phyloP scores from a whole-genome alignment of 2,113 vertebrate species.

The Alectura lathami region DNA sequence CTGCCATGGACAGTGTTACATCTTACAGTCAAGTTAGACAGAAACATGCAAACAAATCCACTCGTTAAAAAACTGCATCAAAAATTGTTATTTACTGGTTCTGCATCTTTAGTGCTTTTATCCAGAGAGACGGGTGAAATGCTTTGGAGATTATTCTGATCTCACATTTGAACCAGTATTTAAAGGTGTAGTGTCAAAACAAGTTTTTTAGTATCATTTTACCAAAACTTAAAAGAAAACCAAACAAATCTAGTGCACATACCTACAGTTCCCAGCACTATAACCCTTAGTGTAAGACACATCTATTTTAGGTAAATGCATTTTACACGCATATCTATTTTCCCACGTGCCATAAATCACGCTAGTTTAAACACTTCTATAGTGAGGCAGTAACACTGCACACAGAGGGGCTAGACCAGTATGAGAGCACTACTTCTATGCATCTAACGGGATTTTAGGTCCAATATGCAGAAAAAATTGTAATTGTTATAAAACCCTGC shows the following conservation, averaged over 20 bases:
- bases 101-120: not conserved
- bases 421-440: not conserved
- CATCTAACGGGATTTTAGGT: not conserved
- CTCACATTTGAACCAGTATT: not conserved
- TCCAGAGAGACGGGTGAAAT: not conserved
- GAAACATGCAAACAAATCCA: not conserved
- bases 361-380: not conserved
- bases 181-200: not conserved
- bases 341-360: not conserved
- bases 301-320: not conserved
- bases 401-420: not conserved
- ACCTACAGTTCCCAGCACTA: not conserved
- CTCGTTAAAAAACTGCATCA: not conserved
- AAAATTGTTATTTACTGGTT: not conserved
- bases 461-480: not conserved
- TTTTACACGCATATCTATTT: not conserved
- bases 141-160: not conserved
- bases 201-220: not conserved
- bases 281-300: not conserved
- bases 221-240: not conserved
- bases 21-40: not conserved
- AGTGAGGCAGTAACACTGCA: accelerated
- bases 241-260: not conserved
- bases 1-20: too few relatives aligned
- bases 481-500: not conserved